A percentile compares a stretch with the other conserved stretches of the same genome.
Conservation (phyloP, 2,113 vertebrate genomes). For the Poeciliopsis occidentalis region DNA sequence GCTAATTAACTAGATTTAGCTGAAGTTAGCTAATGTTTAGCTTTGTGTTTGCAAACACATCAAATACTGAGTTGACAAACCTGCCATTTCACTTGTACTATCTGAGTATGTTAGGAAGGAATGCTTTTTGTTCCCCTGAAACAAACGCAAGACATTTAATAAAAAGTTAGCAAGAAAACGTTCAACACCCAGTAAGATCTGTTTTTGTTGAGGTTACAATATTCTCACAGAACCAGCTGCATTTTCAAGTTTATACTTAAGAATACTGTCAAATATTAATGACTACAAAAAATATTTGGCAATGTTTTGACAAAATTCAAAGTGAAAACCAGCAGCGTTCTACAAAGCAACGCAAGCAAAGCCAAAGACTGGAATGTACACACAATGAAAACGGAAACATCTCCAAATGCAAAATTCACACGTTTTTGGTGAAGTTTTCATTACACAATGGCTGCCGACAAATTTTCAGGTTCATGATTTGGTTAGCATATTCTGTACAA, state of each 20-base stretch:
- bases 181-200: constrained; percentile 9
- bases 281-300: not conserved
- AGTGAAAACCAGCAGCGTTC: constrained; percentile 11
- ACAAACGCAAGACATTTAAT: constrained; percentile 6
- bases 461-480: not conserved
- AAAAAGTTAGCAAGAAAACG: constrained; percentile 19
- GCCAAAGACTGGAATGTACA: not conserved
- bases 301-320: not conserved
- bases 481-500: not conserved
- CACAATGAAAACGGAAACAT: constrained; percentile 16
- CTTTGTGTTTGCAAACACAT: no score
- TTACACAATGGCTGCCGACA: not conserved
- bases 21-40: not conserved
- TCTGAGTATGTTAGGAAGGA: not conserved
- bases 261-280: not conserved
- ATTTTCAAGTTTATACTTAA: constrained; percentile 25
- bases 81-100: no score
- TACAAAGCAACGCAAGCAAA: constrained; percentile 11
- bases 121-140: not conserved
- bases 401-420: constrained; percentile 40
- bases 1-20: not conserved
- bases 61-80: no score
- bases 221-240: constrained; percentile 77
- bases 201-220: constrained; percentile 49
- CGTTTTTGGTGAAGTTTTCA: constrained; percentile 29